Base-by-base conservation (phyloP, 2,888 invertebrate genomes). In the Criorhina ranunculi region DNA sequence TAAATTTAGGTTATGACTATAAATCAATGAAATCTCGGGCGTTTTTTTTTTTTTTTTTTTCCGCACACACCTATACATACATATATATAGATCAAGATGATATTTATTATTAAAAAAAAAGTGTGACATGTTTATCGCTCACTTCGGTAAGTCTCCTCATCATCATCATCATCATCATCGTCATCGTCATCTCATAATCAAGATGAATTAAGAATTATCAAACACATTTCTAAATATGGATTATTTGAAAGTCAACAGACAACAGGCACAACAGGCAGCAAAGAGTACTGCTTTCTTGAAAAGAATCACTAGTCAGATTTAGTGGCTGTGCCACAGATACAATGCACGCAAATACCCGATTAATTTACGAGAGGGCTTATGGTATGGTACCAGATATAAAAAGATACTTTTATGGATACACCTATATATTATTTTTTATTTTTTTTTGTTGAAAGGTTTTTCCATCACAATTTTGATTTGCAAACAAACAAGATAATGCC, bases 1-100 rank as follows among this genome's bases (percentile, higher is more conserved):
- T 80, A 79, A 85, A 85, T 85, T 85, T 80, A 80, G 85, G 85
- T 85, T 85, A 76, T 85, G 75, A 70, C 85, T 85, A 85, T 85
- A 85, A 80, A 85, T 85, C 80, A 80, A 85, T 85, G 66, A 60
- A 80, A 80, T 80, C 73, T 75, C 40, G 4, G 24, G 24, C 24
- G 4, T 24, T 24, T 24, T 24, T 4, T 24, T 62, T 55, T 5
- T 49, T 51, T 33, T 5, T 12, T 6, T 7, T n/a, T 15, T 15
- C 51, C 12, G 55, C 66, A 51, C 37, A 44, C 15, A 8, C 8
- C 9, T 24, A 6, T 35, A 33, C 9, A 31, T 17, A 35, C 12
- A n/a, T 44, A 29, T 40, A 7, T n/a, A n/a, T 11, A 17, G 35
- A 42, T 57, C 15, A 62, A 12, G 31, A 46, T 17, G 37, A 42